Conservation (phyloP, 2,888 invertebrate genomes). For the Chelonus formosanus region DNA sequence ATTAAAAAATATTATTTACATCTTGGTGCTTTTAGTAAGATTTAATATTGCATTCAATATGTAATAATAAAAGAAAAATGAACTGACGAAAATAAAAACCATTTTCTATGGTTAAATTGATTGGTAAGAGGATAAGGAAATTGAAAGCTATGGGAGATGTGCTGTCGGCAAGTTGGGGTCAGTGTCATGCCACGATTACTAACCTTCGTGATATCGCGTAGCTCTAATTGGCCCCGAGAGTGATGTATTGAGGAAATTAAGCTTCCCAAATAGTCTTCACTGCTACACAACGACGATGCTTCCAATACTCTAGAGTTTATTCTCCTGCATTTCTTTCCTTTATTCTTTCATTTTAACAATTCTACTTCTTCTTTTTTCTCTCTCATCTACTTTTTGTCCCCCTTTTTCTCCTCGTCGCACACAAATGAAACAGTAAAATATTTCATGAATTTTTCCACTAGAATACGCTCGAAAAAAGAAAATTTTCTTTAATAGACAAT, state of each 20-base stretch:
- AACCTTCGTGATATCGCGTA: constrained; percentile 49
- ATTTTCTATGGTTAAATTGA: too few relatives aligned
- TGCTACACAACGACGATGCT: constrained; percentile 8
- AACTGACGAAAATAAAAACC: too few relatives aligned
- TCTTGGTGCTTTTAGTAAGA: too few relatives aligned
- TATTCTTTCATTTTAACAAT: constrained; percentile 1
- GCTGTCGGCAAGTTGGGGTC: constrained; percentile 42
- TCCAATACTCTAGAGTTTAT: constrained; percentile 23
- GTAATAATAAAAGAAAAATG: too few relatives aligned
- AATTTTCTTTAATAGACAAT: too few relatives aligned
- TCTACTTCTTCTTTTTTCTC: not conserved
- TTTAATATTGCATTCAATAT: too few relatives aligned
- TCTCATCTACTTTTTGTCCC: constrained; percentile 1
- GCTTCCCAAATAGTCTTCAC: constrained; percentile 46
- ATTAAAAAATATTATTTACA: too few relatives aligned
- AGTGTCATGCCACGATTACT: constrained; percentile 48
- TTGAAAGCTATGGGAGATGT: constrained; percentile 48
- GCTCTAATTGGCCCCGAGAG: constrained; percentile 56
- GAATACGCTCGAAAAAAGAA: constrained; percentile 18
- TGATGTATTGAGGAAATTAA: constrained; percentile 58
- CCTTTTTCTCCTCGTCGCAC: constrained; percentile 43
- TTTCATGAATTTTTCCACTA: constrained; percentile 29
- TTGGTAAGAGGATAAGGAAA: constrained; percentile 50
- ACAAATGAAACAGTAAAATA: constrained; percentile 21
- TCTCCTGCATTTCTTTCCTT: constrained; percentile 5